Conservation (phyloP, 2,113 vertebrate species). For the Limanda limanda region DNA sequence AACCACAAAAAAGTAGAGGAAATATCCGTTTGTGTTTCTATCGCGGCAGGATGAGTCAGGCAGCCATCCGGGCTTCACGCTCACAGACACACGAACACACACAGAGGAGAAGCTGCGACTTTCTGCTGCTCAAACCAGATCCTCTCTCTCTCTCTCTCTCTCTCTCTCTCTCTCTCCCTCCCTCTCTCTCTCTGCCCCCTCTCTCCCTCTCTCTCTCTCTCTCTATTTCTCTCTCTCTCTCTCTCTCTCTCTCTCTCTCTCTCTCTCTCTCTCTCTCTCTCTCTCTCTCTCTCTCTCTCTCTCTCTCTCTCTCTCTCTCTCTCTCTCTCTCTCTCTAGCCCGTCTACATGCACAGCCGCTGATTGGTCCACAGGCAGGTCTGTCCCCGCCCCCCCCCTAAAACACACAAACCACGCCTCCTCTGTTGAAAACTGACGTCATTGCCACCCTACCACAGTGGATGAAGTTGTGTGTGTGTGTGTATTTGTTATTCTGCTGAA, state of each 20-base stretch:
- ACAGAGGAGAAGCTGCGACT: background rate
- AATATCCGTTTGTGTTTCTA: slow-evolving; percentile 65
- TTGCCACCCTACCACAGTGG: background rate
- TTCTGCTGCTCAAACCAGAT: slow-evolving; percentile 8
- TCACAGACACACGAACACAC: slow-evolving; percentile 3
- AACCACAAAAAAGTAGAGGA: slow-evolving; percentile 29
- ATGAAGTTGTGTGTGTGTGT: background rate
- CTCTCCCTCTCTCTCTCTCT: background rate
- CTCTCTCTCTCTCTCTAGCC: slow-evolving; percentile 12
- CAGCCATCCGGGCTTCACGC: slow-evolving; percentile 53
- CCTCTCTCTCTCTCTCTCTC: background rate
- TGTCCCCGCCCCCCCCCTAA: slow-evolving; percentile 1
- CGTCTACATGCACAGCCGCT: slow-evolving; percentile 41
- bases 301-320: background rate
- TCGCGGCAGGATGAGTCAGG: slow-evolving; percentile 37
- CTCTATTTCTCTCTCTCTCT: background rate
- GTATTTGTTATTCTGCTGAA: background rate
- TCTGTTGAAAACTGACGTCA: slow-evolving; percentile 42
- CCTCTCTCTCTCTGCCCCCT: background rate
- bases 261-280: background rate
- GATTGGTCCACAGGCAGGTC: slow-evolving; percentile 59
- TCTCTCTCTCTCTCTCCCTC: background rate
- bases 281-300: background rate
- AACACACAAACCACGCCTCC: background rate
- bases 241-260: background rate